phyloP scores from a whole-genome alignment of 2,888 invertebrate genomes.

The Nephrotoma flavescens region DNA sequence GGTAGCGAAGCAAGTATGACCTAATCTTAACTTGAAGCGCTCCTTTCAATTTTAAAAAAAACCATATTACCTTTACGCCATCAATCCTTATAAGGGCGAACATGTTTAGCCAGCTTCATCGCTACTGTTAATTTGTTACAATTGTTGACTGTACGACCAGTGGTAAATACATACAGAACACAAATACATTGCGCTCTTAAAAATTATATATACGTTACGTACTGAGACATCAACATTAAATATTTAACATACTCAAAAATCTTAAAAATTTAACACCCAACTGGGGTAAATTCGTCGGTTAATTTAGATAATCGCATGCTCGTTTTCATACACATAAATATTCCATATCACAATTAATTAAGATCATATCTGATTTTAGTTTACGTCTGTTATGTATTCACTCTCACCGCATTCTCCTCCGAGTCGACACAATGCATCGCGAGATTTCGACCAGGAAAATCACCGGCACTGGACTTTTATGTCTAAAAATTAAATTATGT shows the following conservation, averaged over 20 bases:
- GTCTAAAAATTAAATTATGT: no score
- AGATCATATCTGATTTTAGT: not conserved
- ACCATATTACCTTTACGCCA: no score
- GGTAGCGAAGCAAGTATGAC: no score
- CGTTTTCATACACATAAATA: not conserved
- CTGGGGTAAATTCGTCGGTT: not conserved
- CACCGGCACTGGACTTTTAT: not conserved
- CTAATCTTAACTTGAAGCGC: no score
- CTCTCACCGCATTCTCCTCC: not conserved
- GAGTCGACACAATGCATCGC: not conserved
- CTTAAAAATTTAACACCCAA: not conserved
- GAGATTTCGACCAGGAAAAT: not conserved
- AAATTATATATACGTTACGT: not conserved
- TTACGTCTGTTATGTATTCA: not conserved
- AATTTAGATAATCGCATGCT: not conserved
- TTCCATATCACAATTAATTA: not conserved
- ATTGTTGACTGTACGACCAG: no score
- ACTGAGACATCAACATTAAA: not conserved
- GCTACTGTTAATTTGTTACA: no score
- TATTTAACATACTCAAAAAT: not conserved
- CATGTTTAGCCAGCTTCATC: no score
- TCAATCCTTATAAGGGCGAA: no score
- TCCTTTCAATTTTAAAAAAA: no score
- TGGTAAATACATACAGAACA: not conserved
- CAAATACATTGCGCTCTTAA: not conserved